Conservation (phyloP, 1,140 invertebrate species). For the Papilio xuthus region DNA sequence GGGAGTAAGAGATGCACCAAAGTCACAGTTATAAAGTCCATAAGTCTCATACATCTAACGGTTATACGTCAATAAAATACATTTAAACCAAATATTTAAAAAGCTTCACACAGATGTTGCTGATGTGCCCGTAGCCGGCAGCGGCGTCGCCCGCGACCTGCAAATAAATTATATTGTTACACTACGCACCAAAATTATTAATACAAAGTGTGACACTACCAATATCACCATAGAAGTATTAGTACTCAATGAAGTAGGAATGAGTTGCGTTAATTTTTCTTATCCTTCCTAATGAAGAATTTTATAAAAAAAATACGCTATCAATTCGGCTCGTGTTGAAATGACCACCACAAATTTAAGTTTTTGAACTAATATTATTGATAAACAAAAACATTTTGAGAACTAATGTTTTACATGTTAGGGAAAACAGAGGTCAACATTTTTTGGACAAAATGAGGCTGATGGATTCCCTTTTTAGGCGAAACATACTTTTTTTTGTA, state of each 20-base stretch:
- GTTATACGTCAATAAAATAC: conserved; percentile 57
- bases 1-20: conserved; percentile 37
- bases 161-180: conserved; percentile 34
- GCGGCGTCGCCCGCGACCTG: conserved; percentile 63
- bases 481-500: too few relatives aligned
- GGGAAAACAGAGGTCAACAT: too few relatives aligned
- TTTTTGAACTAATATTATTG: too few relatives aligned
- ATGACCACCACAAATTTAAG: too few relatives aligned
- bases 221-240: background rate
- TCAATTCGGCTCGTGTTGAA: background rate
- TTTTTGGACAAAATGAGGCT: too few relatives aligned
- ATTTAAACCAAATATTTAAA: conserved; percentile 56
- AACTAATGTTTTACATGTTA: too few relatives aligned
- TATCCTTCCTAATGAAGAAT: background rate
- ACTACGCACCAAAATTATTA: background rate
- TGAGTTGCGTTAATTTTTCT: too few relatives aligned
- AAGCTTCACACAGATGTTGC: conserved; percentile 55
- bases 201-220: background rate
- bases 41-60: conserved; percentile 51
- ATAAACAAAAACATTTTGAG: too few relatives aligned
- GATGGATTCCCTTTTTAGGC: too few relatives aligned
- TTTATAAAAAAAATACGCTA: background rate
- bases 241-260: too few relatives aligned
- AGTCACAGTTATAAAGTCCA: conserved; percentile 45
- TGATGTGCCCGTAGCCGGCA: conserved; percentile 53